Evolutionary conservation across 2,797 vertebrate genomes (phyloP).

Genomic region (Astyanax mexicanus): DNA sequence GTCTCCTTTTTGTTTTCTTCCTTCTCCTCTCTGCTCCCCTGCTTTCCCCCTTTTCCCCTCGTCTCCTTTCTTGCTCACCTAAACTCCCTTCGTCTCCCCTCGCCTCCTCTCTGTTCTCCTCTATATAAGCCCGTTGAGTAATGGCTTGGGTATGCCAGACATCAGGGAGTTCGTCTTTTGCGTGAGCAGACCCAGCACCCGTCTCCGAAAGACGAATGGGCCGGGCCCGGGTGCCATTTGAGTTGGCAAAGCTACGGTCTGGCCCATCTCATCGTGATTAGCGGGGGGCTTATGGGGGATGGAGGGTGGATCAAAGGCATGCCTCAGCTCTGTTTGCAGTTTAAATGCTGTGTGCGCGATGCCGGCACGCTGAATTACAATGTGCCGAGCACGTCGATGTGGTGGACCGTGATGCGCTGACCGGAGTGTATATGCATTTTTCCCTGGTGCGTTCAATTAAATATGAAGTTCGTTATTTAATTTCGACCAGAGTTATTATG

Average conservation of each 20-base stretch:
- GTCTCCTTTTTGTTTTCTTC: too few species aligned
- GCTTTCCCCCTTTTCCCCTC: too few species aligned
- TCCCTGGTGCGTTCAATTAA: background rate
- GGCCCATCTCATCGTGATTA: conserved; percentile 53
- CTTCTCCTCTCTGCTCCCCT: too few species aligned
- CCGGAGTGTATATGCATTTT: conserved; percentile 21
- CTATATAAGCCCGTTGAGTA: conserved; percentile 46
- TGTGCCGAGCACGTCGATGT: conserved; percentile 37
- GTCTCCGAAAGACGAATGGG: conserved; percentile 36
- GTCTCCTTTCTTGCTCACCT: too few species aligned
- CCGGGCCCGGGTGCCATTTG: conserved; percentile 59
- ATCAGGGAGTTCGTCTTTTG: conserved; percentile 19
- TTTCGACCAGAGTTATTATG: conserved; percentile 39
- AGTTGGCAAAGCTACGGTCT: conserved; percentile 59
- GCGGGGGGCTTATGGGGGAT: conserved; percentile 21
- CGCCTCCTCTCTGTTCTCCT: background rate
- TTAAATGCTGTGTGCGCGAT: conserved; percentile 56
- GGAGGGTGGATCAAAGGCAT: conserved; percentile 66
- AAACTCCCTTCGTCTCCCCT: background rate
- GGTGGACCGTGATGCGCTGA: conserved; percentile 37
- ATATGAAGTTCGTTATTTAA: conserved; percentile 29
- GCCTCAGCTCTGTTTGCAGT: conserved; percentile 67
- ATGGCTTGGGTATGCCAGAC: conserved; percentile 56
- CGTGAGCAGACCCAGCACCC: conserved; percentile 39
- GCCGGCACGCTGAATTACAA: conserved; percentile 54